Conservation (phyloP, 2,888 invertebrate species). For the Ophraella communa region DNA sequence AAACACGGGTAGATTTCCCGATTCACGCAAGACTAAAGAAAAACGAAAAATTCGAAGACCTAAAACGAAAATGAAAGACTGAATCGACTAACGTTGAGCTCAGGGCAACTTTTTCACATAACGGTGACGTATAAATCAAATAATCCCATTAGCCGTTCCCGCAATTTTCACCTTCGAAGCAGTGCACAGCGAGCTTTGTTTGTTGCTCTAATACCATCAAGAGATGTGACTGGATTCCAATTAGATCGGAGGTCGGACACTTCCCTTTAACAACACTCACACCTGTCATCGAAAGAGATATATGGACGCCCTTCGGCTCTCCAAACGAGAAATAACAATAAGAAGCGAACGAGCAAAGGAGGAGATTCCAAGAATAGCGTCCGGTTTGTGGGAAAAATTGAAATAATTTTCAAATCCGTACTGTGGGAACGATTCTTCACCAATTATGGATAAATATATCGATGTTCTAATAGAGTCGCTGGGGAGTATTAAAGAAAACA, state of each 20-base stretch:
- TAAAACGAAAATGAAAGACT: neutral
- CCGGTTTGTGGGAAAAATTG: neutral
- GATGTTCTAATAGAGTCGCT: too few species aligned
- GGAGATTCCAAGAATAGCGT: neutral
- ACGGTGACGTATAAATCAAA: conserved; percentile 31
- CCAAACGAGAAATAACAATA: conserved; percentile 9
- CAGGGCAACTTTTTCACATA: conserved; percentile 11
- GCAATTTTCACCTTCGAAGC: conserved; percentile 24
- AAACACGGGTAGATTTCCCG: neutral
- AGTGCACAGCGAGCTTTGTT: conserved; percentile 29
- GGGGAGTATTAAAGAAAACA: too few species aligned
- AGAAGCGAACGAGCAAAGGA: conserved; percentile 21
- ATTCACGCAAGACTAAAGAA: neutral
- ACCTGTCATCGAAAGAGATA: conserved; percentile 38
- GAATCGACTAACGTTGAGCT: neutral
- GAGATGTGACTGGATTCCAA: conserved; percentile 38
- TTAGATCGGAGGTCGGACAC: conserved; percentile 33
- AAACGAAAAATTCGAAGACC: neutral
- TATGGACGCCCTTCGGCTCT: conserved; percentile 26
- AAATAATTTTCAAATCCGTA: neutral
- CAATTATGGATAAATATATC: too few species aligned
- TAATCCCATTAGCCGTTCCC: conserved; percentile 29
- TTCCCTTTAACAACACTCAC: conserved; percentile 32
- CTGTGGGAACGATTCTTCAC: too few species aligned
- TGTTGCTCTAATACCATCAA: conserved; percentile 33